A percentile compares a stretch with the other conserved stretches of the same genome.
phyloP scores from a whole-genome alignment of 2,797 vertebrate genomes.

The Arnoldichthys spilopterus region DNA sequence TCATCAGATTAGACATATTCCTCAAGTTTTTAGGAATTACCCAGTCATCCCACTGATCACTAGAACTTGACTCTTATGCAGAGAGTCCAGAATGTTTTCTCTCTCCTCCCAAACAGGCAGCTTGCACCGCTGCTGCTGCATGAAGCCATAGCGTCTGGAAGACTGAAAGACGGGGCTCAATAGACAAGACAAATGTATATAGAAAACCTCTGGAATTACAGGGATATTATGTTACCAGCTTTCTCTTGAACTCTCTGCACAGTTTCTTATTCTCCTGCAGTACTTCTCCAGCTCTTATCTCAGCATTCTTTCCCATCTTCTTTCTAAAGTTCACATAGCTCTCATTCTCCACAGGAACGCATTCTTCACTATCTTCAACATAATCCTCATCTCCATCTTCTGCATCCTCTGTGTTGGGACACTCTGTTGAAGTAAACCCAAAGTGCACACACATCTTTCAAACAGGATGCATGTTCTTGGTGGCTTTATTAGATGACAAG shows the following conservation, averaged over 20 bases:
- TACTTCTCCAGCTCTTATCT: constrained; percentile 75
- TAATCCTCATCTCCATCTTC: constrained; percentile 76
- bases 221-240: constrained; percentile 72
- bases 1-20: background rate
- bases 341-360: constrained; percentile 83
- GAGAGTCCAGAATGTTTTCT: constrained; percentile 82
- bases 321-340: constrained; percentile 92
- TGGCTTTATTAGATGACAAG: too few relatives aligned
- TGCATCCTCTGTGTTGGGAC: constrained; percentile 70
- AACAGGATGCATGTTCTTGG: background rate
- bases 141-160: constrained; percentile 84
- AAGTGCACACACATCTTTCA: background rate
- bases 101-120: constrained; percentile 93
- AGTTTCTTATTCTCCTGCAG: constrained; percentile 87
- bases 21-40: constrained; percentile 73
- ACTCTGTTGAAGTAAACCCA: constrained; percentile 10
- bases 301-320: constrained; percentile 82
- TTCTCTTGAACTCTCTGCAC: constrained; percentile 84
- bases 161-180: constrained; percentile 70
- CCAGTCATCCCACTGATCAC: constrained; percentile 98
- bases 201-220: background rate
- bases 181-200: background rate
- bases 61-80: constrained; percentile 88
- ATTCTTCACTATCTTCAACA: constrained; percentile 68
- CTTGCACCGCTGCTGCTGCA: constrained; percentile 90